A percentile compares a stretch with the other conserved stretches of the same genome.
Evolutionary conservation across 2,113 vertebrate species (phyloP).

Genomic region (Isurus oxyrinchus): DNA sequence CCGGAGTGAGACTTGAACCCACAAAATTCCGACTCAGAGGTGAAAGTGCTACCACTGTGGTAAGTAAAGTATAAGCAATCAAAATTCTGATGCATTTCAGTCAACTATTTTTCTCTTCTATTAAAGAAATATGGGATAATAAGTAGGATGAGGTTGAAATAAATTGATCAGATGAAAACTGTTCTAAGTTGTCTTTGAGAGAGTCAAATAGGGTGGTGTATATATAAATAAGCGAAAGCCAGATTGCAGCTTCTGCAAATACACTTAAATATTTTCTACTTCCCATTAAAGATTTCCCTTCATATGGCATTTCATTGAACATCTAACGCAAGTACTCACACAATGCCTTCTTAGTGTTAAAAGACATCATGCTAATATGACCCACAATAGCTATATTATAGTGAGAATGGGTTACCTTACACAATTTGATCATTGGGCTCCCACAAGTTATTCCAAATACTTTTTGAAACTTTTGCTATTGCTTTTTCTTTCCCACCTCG

Average conservation of each 20-base stretch:
- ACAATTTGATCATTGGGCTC: neutral
- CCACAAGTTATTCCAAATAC: neutral
- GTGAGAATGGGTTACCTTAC: neutral
- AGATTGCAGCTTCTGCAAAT: neutral
- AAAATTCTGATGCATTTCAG: neutral
- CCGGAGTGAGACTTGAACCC: neutral
- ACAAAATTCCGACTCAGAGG: neutral
- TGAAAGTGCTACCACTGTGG: neutral
- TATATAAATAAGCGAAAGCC: neutral
- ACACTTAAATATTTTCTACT: neutral
- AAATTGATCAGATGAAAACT: neutral
- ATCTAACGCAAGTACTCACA: neutral
- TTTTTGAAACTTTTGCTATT: neutral
- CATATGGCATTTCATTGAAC: neutral
- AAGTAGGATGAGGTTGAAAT: neutral
- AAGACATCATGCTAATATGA: neutral
- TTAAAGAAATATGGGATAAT: neutral
- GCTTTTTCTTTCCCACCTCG: neutral
- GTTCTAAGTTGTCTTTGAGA: neutral
- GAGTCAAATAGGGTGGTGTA: neutral
- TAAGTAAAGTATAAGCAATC: neutral
- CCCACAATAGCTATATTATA: neutral
- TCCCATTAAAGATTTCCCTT: neutral
- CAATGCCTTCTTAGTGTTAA: neutral
- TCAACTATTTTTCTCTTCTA: neutral